Evolutionary conservation across 2,888 invertebrate species (phyloP).

Genomic region (Eudasyphora cyanicolor): DNA sequence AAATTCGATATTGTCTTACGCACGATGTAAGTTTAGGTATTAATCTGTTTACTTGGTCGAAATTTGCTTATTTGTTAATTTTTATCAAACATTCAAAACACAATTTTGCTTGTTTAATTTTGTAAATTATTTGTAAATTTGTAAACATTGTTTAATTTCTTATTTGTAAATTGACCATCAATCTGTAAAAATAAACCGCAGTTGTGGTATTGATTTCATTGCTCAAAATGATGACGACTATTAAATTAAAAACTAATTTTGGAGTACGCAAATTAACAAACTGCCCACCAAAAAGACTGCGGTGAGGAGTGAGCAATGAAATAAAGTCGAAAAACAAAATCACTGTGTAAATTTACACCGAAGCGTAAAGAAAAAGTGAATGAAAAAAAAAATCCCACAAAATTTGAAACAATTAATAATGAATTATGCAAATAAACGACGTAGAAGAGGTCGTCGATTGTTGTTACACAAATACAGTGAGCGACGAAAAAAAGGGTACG

Average conservation of each 20-base stretch:
- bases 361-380: background rate
- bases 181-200: background rate
- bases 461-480: no score
- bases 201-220: no score
- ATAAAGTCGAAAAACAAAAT: background rate
- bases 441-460: background rate
- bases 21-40: no score
- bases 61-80: no score
- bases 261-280: no score
- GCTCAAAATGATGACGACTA: background rate
- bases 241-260: background rate
- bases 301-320: background rate
- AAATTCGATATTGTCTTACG: no score
- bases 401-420: conserved; percentile 35
- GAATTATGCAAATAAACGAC: conserved; percentile 23
- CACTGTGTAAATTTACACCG: background rate
- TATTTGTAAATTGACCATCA: background rate
- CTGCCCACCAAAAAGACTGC: no score
- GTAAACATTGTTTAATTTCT: background rate
- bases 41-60: no score
- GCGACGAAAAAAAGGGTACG: no score
- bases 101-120: no score
- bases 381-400: background rate
- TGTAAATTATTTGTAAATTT: no score
- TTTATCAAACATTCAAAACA: no score